Conservation (phyloP, 1,140 invertebrate genomes). For the Himalopsyche phryganea region DNA sequence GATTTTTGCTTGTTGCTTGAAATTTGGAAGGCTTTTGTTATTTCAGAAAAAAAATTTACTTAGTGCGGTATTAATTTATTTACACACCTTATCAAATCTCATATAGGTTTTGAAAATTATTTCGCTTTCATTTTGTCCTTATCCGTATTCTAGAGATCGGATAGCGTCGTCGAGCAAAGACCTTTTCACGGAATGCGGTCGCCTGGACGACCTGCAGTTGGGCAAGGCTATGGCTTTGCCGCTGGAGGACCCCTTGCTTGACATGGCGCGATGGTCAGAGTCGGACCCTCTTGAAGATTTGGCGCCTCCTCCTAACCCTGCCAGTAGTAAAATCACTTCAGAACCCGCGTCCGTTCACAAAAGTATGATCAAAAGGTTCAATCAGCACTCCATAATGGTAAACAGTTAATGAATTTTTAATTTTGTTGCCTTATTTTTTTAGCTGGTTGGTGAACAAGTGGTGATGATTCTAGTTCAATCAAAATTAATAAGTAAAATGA, state of each 20-base stretch:
- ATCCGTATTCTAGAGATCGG: slow-evolving; percentile 79
- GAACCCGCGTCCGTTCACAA: slow-evolving; percentile 66
- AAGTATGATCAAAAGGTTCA: slow-evolving; percentile 93
- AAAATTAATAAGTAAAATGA: no score
- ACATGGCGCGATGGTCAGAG: slow-evolving; percentile 52
- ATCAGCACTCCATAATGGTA: slow-evolving; percentile 95
- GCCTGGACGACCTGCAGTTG: slow-evolving; percentile 87
- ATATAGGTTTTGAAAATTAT: no score
- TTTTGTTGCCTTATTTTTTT: no score
- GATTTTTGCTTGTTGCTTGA: no score
- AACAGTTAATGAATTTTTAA: slow-evolving; percentile 6
- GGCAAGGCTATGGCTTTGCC: slow-evolving; percentile 74
- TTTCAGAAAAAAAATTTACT: no score
- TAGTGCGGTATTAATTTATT: no score
- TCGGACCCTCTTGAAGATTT: slow-evolving; percentile 25
- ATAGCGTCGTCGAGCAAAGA: slow-evolving; percentile 86
- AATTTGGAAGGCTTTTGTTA: no score
- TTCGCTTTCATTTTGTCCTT: no score
- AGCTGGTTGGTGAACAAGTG: no score
- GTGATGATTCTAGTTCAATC: no score
- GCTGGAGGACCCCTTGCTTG: slow-evolving; percentile 75
- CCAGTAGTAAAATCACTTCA: neutral
- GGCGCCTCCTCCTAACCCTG: neutral
- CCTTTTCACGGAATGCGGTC: slow-evolving; percentile 94
- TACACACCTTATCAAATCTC: no score